Evolutionary conservation across 2,113 vertebrate species (phyloP).

Genomic region (Pteronura brasiliensis): DNA sequence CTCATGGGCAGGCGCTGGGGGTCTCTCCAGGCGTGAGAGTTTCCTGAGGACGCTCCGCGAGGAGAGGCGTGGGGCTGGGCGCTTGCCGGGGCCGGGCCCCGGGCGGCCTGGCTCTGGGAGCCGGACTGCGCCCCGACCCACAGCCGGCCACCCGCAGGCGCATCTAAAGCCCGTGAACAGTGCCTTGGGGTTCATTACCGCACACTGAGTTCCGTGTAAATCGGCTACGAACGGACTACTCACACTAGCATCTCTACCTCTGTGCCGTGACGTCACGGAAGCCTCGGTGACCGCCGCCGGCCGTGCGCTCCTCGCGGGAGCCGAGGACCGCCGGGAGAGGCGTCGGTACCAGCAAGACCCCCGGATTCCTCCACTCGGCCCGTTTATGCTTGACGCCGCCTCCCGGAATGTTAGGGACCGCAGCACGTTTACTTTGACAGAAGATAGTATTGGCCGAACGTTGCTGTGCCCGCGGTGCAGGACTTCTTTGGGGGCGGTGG

Average conservation of each 20-base stretch:
- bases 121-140: fast-evolving
- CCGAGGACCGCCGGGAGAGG: fast-evolving
- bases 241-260: not conserved
- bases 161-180: fast-evolving
- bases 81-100: not conserved
- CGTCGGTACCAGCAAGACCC: fast-evolving
- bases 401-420: fast-evolving
- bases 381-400: not conserved
- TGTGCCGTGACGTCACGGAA: too few relatives aligned
- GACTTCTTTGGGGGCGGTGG: not conserved
- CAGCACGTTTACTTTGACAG: not conserved
- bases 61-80: fast-evolving
- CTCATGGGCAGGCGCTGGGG: too few relatives aligned
- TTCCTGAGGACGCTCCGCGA: not conserved
- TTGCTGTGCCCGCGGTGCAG: too few relatives aligned
- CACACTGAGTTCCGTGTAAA: too few relatives aligned
- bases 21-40: fast-evolving
- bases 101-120: fast-evolving
- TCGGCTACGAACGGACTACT: not conserved
- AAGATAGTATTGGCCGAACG: not conserved
- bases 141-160: not conserved
- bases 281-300: not conserved
- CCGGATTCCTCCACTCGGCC: fast-evolving
- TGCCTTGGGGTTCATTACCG: fast-evolving
- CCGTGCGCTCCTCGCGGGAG: fast-evolving